Evolutionary conservation across 2,888 invertebrate species (phyloP).

Genomic region (Papilio protenor): DNA sequence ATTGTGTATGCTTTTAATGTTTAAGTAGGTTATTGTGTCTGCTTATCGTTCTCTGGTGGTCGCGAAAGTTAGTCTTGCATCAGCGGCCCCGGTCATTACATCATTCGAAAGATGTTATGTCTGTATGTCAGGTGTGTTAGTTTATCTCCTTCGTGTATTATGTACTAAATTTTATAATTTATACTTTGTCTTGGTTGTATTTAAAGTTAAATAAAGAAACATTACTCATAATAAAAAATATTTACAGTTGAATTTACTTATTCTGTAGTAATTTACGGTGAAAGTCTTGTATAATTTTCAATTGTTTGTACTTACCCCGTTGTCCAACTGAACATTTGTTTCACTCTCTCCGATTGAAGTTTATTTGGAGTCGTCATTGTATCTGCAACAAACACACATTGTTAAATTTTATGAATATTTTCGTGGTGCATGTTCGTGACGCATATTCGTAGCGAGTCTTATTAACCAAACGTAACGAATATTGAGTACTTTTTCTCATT

Average conservation of each 20-base stretch:
- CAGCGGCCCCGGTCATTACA: conserved; percentile 72
- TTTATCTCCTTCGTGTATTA: conserved; percentile 44
- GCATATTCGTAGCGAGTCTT: too few relatives aligned
- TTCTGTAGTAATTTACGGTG: not conserved
- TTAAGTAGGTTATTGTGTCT: conserved; percentile 76
- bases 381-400: conserved; percentile 60
- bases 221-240: not conserved
- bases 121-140: conserved; percentile 56
- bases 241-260: not conserved
- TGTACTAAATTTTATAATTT: not conserved
- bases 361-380: conserved; percentile 71
- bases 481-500: not conserved
- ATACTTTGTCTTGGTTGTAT: conserved; percentile 7
- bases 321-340: conserved; percentile 87
- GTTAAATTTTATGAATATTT: not conserved
- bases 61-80: conserved; percentile 80
- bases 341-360: conserved; percentile 79
- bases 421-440: too few relatives aligned
- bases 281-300: not conserved
- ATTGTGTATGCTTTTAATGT: conserved; percentile 54
- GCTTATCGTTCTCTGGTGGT: conserved; percentile 65
- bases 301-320: conserved; percentile 66
- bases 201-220: not conserved
- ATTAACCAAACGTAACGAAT: too few relatives aligned
- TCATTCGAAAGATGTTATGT: conserved; percentile 67